Evolutionary conservation across 2,113 vertebrate species (phyloP), one percentile per base, ranked within the genome.

Genomic region (Grammomys surdaster): DNA sequence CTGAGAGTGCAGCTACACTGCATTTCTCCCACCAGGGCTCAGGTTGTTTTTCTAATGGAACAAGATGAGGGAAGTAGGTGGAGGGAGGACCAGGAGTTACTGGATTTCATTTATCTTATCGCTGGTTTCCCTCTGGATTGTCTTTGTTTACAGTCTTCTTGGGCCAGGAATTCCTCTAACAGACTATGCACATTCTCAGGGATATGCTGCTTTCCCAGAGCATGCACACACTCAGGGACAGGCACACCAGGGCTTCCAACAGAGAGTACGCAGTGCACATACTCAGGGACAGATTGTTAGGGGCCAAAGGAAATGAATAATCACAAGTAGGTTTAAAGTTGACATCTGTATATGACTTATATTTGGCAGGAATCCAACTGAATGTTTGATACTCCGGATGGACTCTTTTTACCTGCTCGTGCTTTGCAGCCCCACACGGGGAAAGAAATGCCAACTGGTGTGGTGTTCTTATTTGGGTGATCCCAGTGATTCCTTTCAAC

Each of bases 31-130:
- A 43, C 81, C 11, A 20, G 40, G 36, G 13, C n/a, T 91, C 80
- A 92, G 87, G 48, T 65, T 95, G 92, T 95, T 97, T 97, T 97
- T 91, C 92, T 92, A 70, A 88, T 75, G 90, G 91, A 93, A 65
- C 28, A 81, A 84, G 76, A 89, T 65, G 81, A 91, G 75, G 92
- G 92, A 94, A 96, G 85, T 81, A 92, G 58, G 92, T 85, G 75
- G 97, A 94, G 3, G 0, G 75, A 95, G 84, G 89, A 89, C 93
- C 94, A 10, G 0, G 95, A 96, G 94, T 97, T 76, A 95, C 67
- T 98, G 97, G 97, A 92, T 98, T 97, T 12, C 51, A 90, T 96
- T 98, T 98, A 96, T 98, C 80, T 94, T 95, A 98, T 94, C 96
- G 76, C 96, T 96, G 96, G 91, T 95, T 96, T 97, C 92, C 95